Evolutionary conservation across 1,140 invertebrate genomes (phyloP), one percentile per base, ranked within the genome.

Genomic region (Scaptomyza graminum): DNA sequence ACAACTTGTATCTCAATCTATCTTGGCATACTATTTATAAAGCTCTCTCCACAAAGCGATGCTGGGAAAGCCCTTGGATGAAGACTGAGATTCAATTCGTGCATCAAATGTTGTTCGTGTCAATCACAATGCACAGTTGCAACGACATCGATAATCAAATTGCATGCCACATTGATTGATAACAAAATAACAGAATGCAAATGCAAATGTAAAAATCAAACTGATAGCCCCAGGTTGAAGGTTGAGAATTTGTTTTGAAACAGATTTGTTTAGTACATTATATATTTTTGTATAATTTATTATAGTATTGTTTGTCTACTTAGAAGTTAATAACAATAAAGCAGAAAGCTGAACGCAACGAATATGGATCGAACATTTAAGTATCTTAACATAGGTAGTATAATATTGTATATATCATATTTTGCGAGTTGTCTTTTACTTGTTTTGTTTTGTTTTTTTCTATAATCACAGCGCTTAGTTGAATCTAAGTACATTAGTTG

Each of bases 391-490:
- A 34, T 46, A 57, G 54, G 54, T 57, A 50, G 28, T 5, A 31
- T 31, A n/a, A n/a, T n/a, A n/a, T n/a, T n/a, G 28, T 31, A 31
- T 31, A 6, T 31, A 39, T 39, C 16, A 52, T 72, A 56, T 60
- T 31, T 65, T 72, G 59, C 70, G 50, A 77, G 67, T 65, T 69
- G 65, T 66, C 62, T 76, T 59, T 76, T 56, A 72, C 54, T 61
- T 77, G 61, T 62, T 66, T 54, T 72, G 44, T 76, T 72, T 51
- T 47, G 50, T 55, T 56, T 2, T 43, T 50, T 15, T 51, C 25
- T 59, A 70, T 83, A 76, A 87, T 87, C 83, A 87, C 83, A 87
- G 83, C 83, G 64, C 74, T 79, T 73, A 79, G 83, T 75, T 73
- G 71, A 57, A 72, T 66, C 64, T 61, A 73, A 73, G 73, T 70